phyloP scores from a whole-genome alignment of 2,113 vertebrate species.

The Raja brachyura region DNA sequence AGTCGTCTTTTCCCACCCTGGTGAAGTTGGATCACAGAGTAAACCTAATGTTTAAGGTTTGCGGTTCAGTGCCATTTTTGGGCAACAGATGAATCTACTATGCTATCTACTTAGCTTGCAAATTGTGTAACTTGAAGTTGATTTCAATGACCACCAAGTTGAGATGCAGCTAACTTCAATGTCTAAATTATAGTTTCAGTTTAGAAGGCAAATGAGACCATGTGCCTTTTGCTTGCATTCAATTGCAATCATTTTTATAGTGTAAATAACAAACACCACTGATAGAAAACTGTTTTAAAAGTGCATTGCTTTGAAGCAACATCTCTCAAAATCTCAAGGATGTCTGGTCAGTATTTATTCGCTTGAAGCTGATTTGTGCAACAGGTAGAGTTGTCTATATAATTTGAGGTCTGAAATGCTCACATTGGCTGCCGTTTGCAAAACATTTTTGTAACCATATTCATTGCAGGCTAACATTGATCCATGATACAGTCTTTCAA shows the following conservation, averaged over 20 bases:
- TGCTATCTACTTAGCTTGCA: neutral
- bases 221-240: no score
- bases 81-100: neutral
- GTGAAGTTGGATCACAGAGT: neutral
- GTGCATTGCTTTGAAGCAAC: neutral
- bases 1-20: neutral
- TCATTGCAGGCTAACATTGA: neutral
- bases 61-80: neutral
- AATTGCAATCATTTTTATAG: neutral
- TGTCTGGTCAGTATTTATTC: neutral
- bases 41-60: neutral
- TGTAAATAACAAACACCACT: neutral
- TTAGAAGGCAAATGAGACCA: no score
- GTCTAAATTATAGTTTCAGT: no score
- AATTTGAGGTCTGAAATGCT: neutral
- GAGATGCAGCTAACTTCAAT: neutral
- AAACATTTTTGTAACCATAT: neutral
- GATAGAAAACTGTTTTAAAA: neutral
- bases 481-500: no score
- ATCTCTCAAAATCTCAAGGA: neutral
- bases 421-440: neutral
- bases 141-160: neutral
- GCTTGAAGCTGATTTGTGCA: neutral
- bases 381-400: neutral
- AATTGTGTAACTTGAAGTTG: neutral